A percentile compares a stretch with the other conserved stretches of the same genome.
Evolutionary conservation across 2,113 vertebrate genomes (phyloP).

Genomic region (Emydocephalus ijimae): DNA sequence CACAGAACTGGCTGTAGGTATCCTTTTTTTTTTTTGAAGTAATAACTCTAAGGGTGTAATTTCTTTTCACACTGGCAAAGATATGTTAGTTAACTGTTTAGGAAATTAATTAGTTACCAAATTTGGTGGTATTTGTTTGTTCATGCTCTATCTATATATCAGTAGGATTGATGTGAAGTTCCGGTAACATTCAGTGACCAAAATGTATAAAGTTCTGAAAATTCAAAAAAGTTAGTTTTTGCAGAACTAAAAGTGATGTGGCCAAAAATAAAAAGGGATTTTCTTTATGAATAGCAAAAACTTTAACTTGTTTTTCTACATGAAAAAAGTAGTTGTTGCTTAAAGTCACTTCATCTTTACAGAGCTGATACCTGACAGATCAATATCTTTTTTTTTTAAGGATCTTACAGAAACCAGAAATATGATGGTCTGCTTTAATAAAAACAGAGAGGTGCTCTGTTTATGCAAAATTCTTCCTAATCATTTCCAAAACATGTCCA

Average conservation of each 20-base stretch:
- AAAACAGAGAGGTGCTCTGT: neutral
- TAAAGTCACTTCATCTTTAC: neutral
- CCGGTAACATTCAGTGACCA: neutral
- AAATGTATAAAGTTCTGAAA: neutral
- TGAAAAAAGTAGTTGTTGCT: neutral
- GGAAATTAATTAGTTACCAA: neutral
- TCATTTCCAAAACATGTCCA: neutral
- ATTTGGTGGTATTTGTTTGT: neutral
- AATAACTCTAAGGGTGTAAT: neutral
- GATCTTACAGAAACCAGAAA: neutral
- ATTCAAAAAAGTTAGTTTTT: neutral
- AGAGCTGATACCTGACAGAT: neutral
- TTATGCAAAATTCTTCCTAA: neutral
- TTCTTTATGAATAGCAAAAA: neutral
- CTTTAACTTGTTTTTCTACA: neutral
- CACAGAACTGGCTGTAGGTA: neutral
- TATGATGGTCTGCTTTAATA: neutral
- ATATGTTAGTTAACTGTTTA: neutral
- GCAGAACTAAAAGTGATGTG: neutral
- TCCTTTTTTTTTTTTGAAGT: neutral
- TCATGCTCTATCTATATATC: neutral
- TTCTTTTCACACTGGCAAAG: neutral
- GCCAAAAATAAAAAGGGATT: neutral
- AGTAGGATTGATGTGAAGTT: neutral
- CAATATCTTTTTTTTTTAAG: neutral